These are phyloP conservation scores for Microhierax caerulescens DNA, from an alignment of 2,797 vertebrate species.

Conservation along the genomic window DNA sequence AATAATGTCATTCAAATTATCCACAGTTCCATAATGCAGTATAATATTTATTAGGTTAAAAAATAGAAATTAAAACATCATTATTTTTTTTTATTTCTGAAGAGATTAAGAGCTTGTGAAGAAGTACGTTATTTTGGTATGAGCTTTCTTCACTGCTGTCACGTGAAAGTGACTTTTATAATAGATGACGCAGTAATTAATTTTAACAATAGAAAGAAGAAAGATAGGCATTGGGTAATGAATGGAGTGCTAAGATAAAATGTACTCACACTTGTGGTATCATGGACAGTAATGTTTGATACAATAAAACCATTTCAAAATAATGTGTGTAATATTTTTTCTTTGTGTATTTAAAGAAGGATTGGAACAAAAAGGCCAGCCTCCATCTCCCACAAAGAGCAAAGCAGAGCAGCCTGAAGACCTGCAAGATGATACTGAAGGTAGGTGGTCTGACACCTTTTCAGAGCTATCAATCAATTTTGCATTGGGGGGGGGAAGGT, in stretches of 20 bases:
- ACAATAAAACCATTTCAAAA: not conserved
- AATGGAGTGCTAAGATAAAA: conserved; percentile 21
- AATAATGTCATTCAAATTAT: not conserved
- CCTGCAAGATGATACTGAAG: conserved; percentile 64
- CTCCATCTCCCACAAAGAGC: conserved; percentile 69
- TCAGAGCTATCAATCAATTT: not conserved
- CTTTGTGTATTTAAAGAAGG: conserved; percentile 55
- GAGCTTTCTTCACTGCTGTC: not conserved
- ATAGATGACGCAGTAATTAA: not conserved
- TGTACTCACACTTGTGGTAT: not conserved
- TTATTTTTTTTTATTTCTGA: not conserved
- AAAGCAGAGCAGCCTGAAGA: conserved; percentile 73
- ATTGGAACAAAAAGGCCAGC: conserved; percentile 62
- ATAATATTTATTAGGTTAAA: not conserved
- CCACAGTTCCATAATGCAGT: not conserved
- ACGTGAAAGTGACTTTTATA: not conserved
- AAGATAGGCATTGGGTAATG: not conserved
- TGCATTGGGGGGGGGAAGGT: not conserved
- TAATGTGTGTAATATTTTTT: not conserved
- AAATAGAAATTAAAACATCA: not conserved
- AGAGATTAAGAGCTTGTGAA: not conserved
- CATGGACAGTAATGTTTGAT: not conserved
- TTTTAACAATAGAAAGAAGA: not conserved
- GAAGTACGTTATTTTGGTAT: not conserved
- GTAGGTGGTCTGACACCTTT: conserved; percentile 46